A percentile compares a stretch with the other conserved stretches of the same genome.
These are phyloP conservation scores for Eurytoma adleriae DNA, from an alignment of 2,888 invertebrate species.

Conservation along the genomic window DNA sequence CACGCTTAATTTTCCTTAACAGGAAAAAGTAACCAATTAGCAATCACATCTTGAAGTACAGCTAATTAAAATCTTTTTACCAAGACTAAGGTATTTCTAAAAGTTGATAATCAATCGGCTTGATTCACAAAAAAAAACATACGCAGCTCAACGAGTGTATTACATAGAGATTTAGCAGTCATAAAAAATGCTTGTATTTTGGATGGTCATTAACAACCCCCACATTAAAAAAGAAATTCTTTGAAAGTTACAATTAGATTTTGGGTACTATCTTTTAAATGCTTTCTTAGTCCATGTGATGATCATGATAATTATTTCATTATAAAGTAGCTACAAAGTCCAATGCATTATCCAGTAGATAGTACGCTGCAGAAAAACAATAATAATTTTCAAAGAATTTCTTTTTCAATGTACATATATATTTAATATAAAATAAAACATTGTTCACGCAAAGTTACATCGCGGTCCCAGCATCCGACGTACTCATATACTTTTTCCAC, in stretches of 20 bases:
- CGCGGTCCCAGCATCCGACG: slow-evolving; percentile 58
- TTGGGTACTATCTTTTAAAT: not conserved
- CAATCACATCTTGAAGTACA: slow-evolving; percentile 48
- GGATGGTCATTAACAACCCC: slow-evolving; percentile 34
- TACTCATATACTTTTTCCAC: slow-evolving; percentile 50
- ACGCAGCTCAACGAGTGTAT: slow-evolving; percentile 18
- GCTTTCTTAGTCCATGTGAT: not conserved
- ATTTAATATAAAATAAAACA: slow-evolving; percentile 48
- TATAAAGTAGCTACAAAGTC: not conserved
- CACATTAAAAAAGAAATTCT: slow-evolving; percentile 31
- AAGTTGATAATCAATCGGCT: slow-evolving; percentile 35
- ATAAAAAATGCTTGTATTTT: slow-evolving; percentile 38
- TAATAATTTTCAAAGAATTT: slow-evolving; percentile 43
- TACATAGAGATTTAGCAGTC: slow-evolving; percentile 36
- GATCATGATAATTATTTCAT: slow-evolving; percentile 23
- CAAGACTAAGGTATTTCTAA: slow-evolving; percentile 34
- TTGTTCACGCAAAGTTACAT: slow-evolving; percentile 51
- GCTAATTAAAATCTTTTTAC: slow-evolving; percentile 55
- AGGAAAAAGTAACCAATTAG: slow-evolving; percentile 30
- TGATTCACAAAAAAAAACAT: slow-evolving; percentile 26
- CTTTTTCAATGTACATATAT: slow-evolving; percentile 28
- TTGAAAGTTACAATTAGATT: slow-evolving; percentile 27
- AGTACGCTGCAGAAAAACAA: slow-evolving; percentile 11
- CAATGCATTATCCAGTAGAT: not conserved
- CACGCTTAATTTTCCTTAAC: slow-evolving; percentile 32